A percentile compares a stretch with the other conserved stretches of the same genome.
Evolutionary conservation across 2,113 vertebrate species (phyloP).

Genomic region (Mesembrinibis cayennensis): DNA sequence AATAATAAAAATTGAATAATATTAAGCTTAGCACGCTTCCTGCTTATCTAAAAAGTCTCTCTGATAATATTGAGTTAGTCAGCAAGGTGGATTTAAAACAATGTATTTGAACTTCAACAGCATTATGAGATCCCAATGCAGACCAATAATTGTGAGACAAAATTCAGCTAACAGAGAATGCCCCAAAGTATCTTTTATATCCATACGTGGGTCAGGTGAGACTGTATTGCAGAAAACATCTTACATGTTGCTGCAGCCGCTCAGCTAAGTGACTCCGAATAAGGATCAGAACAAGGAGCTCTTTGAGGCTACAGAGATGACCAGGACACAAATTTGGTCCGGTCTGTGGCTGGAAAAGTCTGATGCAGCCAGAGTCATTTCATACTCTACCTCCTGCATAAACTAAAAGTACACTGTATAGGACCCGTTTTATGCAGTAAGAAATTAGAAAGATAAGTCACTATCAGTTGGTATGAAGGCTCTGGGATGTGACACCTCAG

Average conservation of each 20-base stretch:
- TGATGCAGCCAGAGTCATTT: background rate
- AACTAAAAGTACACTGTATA: background rate
- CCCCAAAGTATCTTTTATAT: background rate
- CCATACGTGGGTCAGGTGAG: background rate
- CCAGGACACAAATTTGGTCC: background rate
- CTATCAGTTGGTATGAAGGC: background rate
- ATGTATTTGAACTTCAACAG: background rate
- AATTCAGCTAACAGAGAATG: background rate
- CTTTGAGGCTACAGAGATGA: background rate
- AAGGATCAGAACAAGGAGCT: background rate
- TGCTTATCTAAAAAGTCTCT: background rate
- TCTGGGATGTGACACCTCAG: background rate
- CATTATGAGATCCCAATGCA: background rate
- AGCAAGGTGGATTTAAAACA: conserved; percentile 7
- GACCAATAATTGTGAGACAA: background rate
- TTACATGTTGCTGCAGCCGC: background rate
- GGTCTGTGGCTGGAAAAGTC: background rate
- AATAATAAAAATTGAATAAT: conserved; percentile 3
- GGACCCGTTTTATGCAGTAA: background rate
- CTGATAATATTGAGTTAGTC: background rate
- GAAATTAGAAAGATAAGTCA: background rate
- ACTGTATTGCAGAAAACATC: background rate
- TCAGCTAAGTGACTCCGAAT: background rate
- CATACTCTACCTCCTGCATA: background rate
- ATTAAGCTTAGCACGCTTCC: background rate